Evolutionary conservation across 2,797 vertebrate genomes (phyloP).

Genomic region (Sciurus carolinensis): DNA sequence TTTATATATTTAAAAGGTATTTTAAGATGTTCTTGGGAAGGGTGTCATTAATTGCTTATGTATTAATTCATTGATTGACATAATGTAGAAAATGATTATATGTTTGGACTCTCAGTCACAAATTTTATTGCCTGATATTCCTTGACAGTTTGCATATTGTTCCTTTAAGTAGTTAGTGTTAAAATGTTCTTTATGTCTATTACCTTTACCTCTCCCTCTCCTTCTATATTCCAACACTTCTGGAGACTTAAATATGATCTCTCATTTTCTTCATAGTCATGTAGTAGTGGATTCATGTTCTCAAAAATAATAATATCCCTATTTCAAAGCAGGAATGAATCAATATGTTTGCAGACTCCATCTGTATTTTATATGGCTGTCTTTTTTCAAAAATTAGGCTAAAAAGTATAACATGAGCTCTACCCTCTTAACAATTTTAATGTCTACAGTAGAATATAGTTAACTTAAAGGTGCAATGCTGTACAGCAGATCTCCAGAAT

Average conservation of each 20-base stretch:
- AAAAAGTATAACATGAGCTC: neutral
- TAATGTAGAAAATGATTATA: constrained; percentile 26
- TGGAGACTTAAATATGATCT: constrained; percentile 34
- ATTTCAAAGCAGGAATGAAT: neutral
- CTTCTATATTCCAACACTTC: neutral
- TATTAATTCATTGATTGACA: neutral
- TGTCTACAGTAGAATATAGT: neutral
- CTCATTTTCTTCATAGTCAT: constrained; percentile 13
- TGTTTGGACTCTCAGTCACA: neutral
- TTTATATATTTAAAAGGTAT: constrained; percentile 44
- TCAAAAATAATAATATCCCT: neutral
- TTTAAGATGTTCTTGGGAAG: neutral
- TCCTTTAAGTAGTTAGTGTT: neutral
- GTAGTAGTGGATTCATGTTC: neutral
- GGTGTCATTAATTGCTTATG: constrained; percentile 16
- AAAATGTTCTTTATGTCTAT: neutral
- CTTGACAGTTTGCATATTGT: neutral
- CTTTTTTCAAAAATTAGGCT: neutral
- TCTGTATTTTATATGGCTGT: neutral
- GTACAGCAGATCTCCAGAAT: neutral
- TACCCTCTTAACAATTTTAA: neutral
- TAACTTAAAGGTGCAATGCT: neutral
- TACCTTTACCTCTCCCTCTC: neutral
- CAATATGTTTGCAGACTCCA: neutral
- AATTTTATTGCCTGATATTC: constrained; percentile 16